Conservation (phyloP, 2,888 invertebrate species). For the Perizoma affinitatum region DNA sequence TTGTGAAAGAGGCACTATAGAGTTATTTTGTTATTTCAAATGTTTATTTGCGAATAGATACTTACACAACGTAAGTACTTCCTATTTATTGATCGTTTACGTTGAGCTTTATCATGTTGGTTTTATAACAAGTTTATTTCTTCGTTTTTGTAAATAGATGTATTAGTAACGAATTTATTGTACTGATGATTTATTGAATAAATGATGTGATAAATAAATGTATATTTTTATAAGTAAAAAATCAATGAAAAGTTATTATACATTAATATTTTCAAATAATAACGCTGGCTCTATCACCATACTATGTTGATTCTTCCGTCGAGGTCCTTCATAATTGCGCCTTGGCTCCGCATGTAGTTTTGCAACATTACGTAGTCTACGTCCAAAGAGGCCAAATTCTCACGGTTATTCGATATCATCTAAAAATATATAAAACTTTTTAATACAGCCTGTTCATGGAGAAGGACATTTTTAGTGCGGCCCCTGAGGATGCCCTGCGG, state of each 20-base stretch:
- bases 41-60: neutral
- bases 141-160: conserved; percentile 42
- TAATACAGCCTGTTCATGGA: too few species aligned
- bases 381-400: conserved; percentile 73
- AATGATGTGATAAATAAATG: conserved; percentile 22
- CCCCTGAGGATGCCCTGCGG: too few species aligned
- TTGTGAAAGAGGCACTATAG: too few species aligned
- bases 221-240: neutral
- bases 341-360: conserved; percentile 76
- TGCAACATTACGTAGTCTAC: conserved; percentile 83
- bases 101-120: conserved; percentile 6
- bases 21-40: neutral
- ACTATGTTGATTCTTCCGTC: conserved; percentile 83
- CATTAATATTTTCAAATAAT: neutral
- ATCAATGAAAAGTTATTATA: neutral
- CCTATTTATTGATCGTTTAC: conserved; percentile 9
- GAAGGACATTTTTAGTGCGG: too few species aligned
- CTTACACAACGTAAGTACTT: neutral
- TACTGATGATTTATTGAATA: conserved; percentile 4
- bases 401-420: conserved; percentile 78
- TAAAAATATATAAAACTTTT: conserved; percentile 37
- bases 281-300: conserved; percentile 44
- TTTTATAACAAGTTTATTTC: conserved; percentile 13
- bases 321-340: conserved; percentile 75
- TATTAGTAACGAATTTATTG: conserved; percentile 33